These are phyloP conservation scores for Sinosuthora webbiana DNA, from an alignment of 2,113 vertebrate species.

Conservation along the genomic window DNA sequence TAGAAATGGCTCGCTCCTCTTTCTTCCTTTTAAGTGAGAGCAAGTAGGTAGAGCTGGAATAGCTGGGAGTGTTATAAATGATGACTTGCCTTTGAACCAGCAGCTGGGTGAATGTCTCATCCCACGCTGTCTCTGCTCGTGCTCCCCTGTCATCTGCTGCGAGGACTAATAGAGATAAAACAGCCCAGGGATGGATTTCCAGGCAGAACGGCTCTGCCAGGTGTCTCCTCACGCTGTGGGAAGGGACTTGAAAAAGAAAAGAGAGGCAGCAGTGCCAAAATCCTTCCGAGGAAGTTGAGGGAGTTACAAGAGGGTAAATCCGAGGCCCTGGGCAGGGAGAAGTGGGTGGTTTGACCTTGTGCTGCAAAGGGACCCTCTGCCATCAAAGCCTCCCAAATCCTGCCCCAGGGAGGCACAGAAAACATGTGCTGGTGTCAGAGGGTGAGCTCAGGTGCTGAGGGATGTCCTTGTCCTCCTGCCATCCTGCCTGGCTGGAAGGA, in stretches of 20 bases:
- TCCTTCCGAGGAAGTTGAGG: rapidly evolving
- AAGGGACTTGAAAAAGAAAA: neutral
- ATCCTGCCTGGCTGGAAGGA: neutral
- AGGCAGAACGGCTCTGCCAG: neutral
- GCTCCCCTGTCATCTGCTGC: slow-evolving; percentile 47
- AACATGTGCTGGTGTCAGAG: neutral
- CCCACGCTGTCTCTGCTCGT: slow-evolving; percentile 33
- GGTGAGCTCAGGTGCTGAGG: neutral
- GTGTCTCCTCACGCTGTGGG: neutral
- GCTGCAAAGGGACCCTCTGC: neutral
- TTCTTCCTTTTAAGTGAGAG: neutral
- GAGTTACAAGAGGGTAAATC: neutral
- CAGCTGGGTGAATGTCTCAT: slow-evolving; percentile 56
- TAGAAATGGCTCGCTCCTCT: neutral
- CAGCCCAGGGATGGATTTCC: neutral
- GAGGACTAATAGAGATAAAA: slow-evolving; percentile 48
- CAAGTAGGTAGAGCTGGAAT: slow-evolving; percentile 4
- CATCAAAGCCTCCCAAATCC: neutral
- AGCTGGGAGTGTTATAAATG: slow-evolving; percentile 52
- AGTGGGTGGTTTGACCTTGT: neutral
- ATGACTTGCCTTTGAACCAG: slow-evolving; percentile 51
- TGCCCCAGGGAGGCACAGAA: neutral
- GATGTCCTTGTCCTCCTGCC: neutral
- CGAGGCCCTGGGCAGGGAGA: neutral
- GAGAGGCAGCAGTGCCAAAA: neutral